Base-by-base conservation (phyloP, 2,113 vertebrate species). In the Scartelaos histophorus region DNA sequence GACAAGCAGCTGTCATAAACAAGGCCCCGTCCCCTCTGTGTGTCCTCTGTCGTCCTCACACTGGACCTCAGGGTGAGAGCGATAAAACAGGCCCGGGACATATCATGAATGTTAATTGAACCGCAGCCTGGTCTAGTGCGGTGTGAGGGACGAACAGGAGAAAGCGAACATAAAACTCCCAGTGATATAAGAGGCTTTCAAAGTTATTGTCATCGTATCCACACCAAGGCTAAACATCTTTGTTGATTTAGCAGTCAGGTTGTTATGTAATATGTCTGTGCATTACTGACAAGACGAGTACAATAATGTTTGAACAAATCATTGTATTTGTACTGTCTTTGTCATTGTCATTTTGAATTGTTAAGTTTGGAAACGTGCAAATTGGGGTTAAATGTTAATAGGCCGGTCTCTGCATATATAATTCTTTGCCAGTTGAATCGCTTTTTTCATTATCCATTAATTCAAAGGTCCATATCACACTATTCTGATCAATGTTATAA, bases 1-100 rank as follows among this genome's bases (percentile, higher is more conserved):
- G 68, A 81, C 84, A 89, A 88, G 89, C 87, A 75, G 66, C 70
- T 68, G 67, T 72, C 73, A 86, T 91, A 88, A 90, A 80, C 70
- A 81, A 79, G 68, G 79, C 77, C 51, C 65, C 74, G 87, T 90
- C 85, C 87, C 83, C 82, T 78, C 67, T 69, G 73, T 80, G 69
- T 19, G 66, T 75, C 78, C 86, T 80, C 75, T 9, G 69, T 29
- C 16, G 66, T 77, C 76, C 85, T 80, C 74, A 5, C 68, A 56
- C 70, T 66, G 35, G 15, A 66, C 71, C 71, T 65, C 51, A 60
- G 71, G 76, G 74, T 29, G 60, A 29, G 77, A 68, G 70, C 84
- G 82, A 87, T 82, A 80, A 76, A 86, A 85, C n/a, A 29, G 58
- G 65, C 71, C 21, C 24, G 67, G 73, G 65, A 51, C 75, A 86